phyloP scores from a whole-genome alignment of 1,140 invertebrate genomes.

The Pogonomyrmex barbatus region DNA sequence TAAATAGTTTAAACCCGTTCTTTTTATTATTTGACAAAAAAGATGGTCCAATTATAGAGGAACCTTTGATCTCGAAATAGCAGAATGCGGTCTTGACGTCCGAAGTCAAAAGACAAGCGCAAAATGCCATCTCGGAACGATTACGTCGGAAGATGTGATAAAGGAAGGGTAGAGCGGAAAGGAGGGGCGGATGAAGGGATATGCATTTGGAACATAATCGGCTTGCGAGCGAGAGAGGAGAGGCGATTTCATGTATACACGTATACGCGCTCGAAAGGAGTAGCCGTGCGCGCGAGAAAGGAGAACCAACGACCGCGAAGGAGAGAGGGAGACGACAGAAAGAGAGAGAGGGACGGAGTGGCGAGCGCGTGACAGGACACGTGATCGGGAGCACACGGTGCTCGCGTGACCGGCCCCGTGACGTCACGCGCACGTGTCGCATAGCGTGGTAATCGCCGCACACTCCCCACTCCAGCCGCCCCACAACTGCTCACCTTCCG shows the following conservation, averaged over 20 bases:
- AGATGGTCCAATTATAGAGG: not conserved
- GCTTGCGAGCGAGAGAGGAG: slow-evolving; percentile 2
- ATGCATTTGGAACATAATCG: slow-evolving; percentile 24
- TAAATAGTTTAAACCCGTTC: not conserved
- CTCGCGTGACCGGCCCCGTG: slow-evolving; percentile 85
- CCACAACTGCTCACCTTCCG: slow-evolving; percentile 64
- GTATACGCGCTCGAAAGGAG: slow-evolving; percentile 27
- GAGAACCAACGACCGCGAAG: slow-evolving; percentile 26
- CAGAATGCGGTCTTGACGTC: not conserved
- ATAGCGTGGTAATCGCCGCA: slow-evolving; percentile 81
- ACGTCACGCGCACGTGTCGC: slow-evolving; percentile 86
- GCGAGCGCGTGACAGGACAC: slow-evolving; percentile 85
- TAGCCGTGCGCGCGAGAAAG: slow-evolving; percentile 42
- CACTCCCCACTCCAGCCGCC: slow-evolving; percentile 48
- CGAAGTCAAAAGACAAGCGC: not conserved
- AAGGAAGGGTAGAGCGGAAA: not conserved
- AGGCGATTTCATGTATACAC: not conserved
- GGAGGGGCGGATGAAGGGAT: not conserved
- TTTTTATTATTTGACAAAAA: not conserved
- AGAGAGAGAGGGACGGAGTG: slow-evolving; percentile 41
- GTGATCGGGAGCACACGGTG: slow-evolving; percentile 85
- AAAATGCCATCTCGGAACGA: not conserved
- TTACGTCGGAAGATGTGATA: too few relatives aligned
- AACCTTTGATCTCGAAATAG: not conserved
- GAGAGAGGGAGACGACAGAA: slow-evolving; percentile 14